Base-by-base conservation (phyloP, 2,797 vertebrate species). In the Psittacula derbiana region DNA sequence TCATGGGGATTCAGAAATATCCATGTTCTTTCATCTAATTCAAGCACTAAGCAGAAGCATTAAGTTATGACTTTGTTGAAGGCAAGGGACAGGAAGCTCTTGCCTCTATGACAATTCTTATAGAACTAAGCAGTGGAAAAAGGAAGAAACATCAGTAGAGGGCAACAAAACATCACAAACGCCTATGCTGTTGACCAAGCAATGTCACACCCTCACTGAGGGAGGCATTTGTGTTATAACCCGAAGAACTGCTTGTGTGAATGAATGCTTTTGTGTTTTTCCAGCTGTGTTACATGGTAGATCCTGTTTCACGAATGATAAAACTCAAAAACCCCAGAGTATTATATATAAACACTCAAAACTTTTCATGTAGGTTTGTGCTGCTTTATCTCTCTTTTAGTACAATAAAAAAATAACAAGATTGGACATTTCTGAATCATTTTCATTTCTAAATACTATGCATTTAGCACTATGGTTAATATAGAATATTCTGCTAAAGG, bases 81-180 rank as follows among this genome's bases (percentile, higher is more conserved):
- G 16, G 36, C 21, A 11, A 47, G 10, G 76, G n/a, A 41, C 12
- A 8, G 16, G 4, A 71, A 71, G 5, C 28, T 46, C 16, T 41
- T 50, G 7, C 17, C 14, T 58, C 23, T 14, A 5, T 11, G 60
- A 64, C 44, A 61, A 25, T 17, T 20, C 70, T 11, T 33, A 2
- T 38, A 64, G 47, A 78, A 3, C 16, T n/a, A 16, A 80, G 61
- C 43, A 38, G 36, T 8, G 8, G 14, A 43, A 80, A 82, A 94
- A 84, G 8, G 10, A 75, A 91, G 6, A 14, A 24, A 3, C 10
- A 18, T 67, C 96, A 62, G 92, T 93, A 96, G 96, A 14, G 95
- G 96, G 95, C 95, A 95, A 74, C 73, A 82, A 78, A 87, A n/a
- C 64, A 80, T 65, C 64, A 25, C 52, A 74, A 67, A 58, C 5